These are phyloP conservation scores for Raja brachyura DNA, from an alignment of 2,113 vertebrate genomes.

Conservation along the genomic window DNA sequence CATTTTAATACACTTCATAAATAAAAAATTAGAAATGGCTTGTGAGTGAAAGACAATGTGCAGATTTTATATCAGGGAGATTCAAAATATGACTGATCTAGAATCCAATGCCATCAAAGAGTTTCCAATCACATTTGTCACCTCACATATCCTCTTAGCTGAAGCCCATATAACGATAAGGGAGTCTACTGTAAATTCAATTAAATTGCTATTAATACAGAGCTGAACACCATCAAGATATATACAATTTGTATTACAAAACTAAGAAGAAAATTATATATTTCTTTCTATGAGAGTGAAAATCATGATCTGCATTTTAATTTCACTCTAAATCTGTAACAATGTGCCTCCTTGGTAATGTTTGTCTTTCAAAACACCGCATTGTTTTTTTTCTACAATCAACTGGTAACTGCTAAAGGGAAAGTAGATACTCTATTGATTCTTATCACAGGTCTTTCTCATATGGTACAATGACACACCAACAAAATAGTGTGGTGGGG, in stretches of 20 bases:
- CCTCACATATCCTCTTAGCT: neutral
- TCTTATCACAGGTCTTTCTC: neutral
- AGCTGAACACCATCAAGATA: neutral
- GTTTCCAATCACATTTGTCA: neutral
- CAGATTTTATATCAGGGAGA: neutral
- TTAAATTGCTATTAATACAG: neutral
- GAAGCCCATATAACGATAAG: neutral
- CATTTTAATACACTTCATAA: slow-evolving; percentile 32
- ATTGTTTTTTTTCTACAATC: neutral
- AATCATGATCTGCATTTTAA: neutral
- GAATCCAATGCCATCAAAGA: slow-evolving; percentile 23
- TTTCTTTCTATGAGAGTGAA: neutral
- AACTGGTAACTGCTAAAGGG: neutral
- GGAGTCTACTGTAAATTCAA: neutral
- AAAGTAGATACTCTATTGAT: neutral
- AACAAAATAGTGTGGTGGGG: neutral
- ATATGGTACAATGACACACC: neutral
- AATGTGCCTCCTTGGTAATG: neutral
- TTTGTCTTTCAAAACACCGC: neutral
- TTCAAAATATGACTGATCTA: neutral
- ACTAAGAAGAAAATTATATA: neutral
- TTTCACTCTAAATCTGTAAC: neutral
- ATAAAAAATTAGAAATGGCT: slow-evolving; percentile 26
- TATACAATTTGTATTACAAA: neutral
- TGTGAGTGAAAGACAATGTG: neutral